Base-by-base conservation (phyloP, 2,113 vertebrate genomes). In the Archocentrus centrarchus region DNA sequence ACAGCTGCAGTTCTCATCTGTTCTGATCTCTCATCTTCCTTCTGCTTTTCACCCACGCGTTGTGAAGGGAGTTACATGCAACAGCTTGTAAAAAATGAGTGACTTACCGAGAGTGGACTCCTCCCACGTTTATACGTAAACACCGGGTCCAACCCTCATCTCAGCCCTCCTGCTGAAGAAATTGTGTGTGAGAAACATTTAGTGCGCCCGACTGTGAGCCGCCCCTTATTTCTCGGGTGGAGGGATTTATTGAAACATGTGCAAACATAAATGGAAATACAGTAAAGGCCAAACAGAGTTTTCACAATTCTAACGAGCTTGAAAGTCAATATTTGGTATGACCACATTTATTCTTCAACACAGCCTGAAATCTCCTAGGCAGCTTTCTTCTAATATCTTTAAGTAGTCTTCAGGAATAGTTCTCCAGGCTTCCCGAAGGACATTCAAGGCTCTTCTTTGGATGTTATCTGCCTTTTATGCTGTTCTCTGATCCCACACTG, bases 81-180 rank as follows among this genome's bases (percentile, higher is more conserved):
- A 62, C 85, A 37, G 82, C 89, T 91, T 93, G 93, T 92, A 87
- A 92, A 89, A 88, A 82, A 75, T 37, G 83, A 32, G 57, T 22
- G 81, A 76, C 24, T 20, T 76, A 55, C 73, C 84, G 70, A 55
- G 66, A 81, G 76, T 68, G 76, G 73, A 85, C 94, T 93, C 91
- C 93, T 90, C 93, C 93, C 89, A 87, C 82, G 66, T 66, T 77
- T 37, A 55, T 58, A 68, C 80, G 76, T n/a, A 75, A 37, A 66
- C 30, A 57, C 78, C 75, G 18, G 57, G 35, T 68, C 32, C 13
- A 82, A 50, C 58, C 77, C 55, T 4, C 27, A 55, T 73, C 68
- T 14, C 47, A 55, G 47, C 22, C 62, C 30, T 30, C 22, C 37
- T 30, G 32, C 41, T 3, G 14, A 50, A 83, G 27, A 62, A 79